A percentile compares a stretch with the other conserved stretches of the same genome.
Evolutionary conservation across 2,888 invertebrate species (phyloP).

Genomic region (Xestia sexstrigata): DNA sequence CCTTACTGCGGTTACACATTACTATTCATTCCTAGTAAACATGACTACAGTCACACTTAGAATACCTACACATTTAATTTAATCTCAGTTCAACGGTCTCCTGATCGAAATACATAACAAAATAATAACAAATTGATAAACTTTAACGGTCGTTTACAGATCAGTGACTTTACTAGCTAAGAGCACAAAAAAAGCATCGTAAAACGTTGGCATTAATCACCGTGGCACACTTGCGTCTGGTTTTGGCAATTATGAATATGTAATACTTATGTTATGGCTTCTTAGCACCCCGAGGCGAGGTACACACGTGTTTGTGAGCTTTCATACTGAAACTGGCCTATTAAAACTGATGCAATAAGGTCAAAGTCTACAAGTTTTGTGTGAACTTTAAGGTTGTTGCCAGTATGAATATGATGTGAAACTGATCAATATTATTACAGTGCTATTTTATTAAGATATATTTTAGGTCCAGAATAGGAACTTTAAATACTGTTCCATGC

Average conservation of each 20-base stretch:
- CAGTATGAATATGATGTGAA: not conserved
- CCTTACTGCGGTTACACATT: not conserved
- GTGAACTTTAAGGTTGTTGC: slow-evolving; percentile 30
- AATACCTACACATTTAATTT: slow-evolving; percentile 1
- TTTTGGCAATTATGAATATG: slow-evolving; percentile 80
- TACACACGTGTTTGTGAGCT: slow-evolving; percentile 41
- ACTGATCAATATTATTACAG: not conserved
- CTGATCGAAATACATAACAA: slow-evolving; percentile 37
- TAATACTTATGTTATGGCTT: slow-evolving; percentile 60
- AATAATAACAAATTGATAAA: slow-evolving; percentile 55
- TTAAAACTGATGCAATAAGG: slow-evolving; percentile 27
- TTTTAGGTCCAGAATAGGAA: not conserved
- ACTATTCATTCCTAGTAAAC: not conserved
- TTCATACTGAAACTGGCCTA: slow-evolving; percentile 38
- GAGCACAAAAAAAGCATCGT: slow-evolving; percentile 74
- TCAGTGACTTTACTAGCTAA: slow-evolving; percentile 75
- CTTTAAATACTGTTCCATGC: not conserved
- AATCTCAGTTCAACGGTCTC: slow-evolving; percentile 33
- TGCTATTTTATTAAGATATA: not conserved
- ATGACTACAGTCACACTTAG: not conserved
- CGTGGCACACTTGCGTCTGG: slow-evolving; percentile 79
- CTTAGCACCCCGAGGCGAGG: slow-evolving; percentile 57
- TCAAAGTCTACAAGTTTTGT: slow-evolving; percentile 14
- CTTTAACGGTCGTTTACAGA: slow-evolving; percentile 65
- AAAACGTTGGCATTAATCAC: slow-evolving; percentile 76